phyloP scores from a whole-genome alignment of 2,888 invertebrate genomes.

The Punctoribates punctum region DNA sequence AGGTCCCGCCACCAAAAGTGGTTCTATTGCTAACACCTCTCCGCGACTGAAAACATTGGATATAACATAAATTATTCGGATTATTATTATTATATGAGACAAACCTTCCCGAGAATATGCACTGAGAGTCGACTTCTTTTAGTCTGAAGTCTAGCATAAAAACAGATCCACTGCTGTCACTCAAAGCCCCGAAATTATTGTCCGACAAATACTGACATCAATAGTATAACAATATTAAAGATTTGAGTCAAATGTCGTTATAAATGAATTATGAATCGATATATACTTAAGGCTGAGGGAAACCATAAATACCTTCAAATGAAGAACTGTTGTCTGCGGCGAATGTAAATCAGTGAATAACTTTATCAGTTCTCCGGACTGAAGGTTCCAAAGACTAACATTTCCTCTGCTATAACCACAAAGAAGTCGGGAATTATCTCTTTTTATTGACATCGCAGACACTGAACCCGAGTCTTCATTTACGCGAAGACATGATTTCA shows the following conservation, averaged over 20 bases:
- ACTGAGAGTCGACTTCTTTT: conserved; percentile 80
- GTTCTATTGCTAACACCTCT: conserved; percentile 76
- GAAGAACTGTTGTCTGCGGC: conserved; percentile 74
- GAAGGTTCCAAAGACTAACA: conserved; percentile 75
- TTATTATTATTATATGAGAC: conserved; percentile 7
- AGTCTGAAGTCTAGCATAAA: conserved; percentile 88
- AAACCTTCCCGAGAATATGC: conserved; percentile 81
- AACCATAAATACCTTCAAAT: conserved; percentile 60
- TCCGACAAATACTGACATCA: conserved; percentile 65
- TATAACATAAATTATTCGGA: too few species aligned
- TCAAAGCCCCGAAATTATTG: conserved; percentile 70
- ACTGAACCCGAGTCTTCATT: conserved; percentile 61
- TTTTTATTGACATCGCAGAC: conserved; percentile 71
- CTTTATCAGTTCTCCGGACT: conserved; percentile 68
- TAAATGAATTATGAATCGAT: background rate
- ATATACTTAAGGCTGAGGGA: conserved; percentile 46
- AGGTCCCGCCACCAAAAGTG: conserved; percentile 60
- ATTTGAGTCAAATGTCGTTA: background rate
- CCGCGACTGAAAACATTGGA: conserved; percentile 72
- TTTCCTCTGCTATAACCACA: conserved; percentile 74
- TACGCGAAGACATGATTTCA: conserved; percentile 77
- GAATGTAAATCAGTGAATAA: conserved; percentile 76
- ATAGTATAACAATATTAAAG: background rate
- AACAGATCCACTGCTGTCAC: conserved; percentile 92
- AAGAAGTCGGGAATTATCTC: conserved; percentile 77